Conservation (phyloP, 2,888 invertebrate genomes). For the Sepioteuthis lessoniana region DNA sequence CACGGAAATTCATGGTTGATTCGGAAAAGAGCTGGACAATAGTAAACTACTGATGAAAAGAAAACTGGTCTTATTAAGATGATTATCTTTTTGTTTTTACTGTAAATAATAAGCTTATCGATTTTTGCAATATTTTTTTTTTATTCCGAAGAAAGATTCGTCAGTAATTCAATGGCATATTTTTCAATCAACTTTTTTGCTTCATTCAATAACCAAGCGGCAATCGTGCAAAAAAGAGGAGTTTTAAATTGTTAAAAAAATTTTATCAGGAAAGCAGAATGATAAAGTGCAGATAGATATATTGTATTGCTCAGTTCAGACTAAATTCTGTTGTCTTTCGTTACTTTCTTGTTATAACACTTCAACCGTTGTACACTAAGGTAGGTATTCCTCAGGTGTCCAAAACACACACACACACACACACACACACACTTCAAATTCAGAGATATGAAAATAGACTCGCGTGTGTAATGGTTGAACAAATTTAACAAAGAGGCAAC, state of each 20-base stretch:
- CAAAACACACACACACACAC: no score
- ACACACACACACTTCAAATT: no score
- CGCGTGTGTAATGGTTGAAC: no score
- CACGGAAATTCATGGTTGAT: neutral
- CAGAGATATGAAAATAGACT: no score
- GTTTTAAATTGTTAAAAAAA: neutral
- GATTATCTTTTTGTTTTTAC: neutral
- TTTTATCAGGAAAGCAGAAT: neutral
- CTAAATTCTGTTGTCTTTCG: neutral
- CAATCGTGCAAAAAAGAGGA: neutral
- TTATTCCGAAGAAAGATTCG: neutral
- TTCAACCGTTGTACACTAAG: no score
- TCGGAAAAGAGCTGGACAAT: constrained; percentile 16
- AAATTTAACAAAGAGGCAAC: no score
- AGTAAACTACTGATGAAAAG: neutral
- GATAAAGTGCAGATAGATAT: neutral
- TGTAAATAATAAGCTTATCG: neutral
- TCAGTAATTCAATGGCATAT: neutral
- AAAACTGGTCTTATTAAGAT: neutral
- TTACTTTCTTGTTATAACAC: neutral
- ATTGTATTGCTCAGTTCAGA: neutral
- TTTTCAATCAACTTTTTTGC: neutral
- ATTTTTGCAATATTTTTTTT: neutral
- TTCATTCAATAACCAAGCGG: neutral
- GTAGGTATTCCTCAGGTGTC: no score